Evolutionary conservation across 2,113 vertebrate species (phyloP).

Genomic region (Nasalis larvatus): DNA sequence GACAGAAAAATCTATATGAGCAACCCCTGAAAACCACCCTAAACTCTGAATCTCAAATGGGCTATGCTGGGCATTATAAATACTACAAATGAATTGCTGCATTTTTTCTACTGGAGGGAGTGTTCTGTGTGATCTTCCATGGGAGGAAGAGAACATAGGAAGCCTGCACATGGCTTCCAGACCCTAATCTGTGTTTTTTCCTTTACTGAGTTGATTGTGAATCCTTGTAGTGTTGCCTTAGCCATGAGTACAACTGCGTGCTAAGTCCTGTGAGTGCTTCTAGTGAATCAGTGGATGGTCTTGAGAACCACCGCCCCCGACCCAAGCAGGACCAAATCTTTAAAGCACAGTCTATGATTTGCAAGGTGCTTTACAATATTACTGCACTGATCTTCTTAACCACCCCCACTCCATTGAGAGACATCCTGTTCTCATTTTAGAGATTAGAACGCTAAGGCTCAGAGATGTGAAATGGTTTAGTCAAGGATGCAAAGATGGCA

Average conservation of each 20-base stretch:
- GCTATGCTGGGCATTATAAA: neutral
- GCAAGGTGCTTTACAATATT: neutral
- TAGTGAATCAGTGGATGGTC: neutral
- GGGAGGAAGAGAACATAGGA: neutral
- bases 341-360: neutral
- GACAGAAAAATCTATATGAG: neutral
- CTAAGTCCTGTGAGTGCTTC: neutral
- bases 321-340: neutral
- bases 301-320: neutral
- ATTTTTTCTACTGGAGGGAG: neutral
- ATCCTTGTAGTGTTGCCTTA: neutral
- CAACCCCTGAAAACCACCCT: neutral
- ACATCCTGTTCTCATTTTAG: neutral
- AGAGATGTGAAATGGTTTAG: too few species aligned
- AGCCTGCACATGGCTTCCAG: neutral
- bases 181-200: neutral
- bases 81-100: neutral
- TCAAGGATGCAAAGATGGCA: neutral
- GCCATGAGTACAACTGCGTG: fast-evolving
- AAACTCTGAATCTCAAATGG: neutral
- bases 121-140: fast-evolving
- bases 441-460: neutral
- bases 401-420: fast-evolving
- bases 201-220: neutral
- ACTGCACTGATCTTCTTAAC: neutral